Evolutionary conservation across 2,888 invertebrate genomes (phyloP).

Genomic region (Lochmaea capreae): DNA sequence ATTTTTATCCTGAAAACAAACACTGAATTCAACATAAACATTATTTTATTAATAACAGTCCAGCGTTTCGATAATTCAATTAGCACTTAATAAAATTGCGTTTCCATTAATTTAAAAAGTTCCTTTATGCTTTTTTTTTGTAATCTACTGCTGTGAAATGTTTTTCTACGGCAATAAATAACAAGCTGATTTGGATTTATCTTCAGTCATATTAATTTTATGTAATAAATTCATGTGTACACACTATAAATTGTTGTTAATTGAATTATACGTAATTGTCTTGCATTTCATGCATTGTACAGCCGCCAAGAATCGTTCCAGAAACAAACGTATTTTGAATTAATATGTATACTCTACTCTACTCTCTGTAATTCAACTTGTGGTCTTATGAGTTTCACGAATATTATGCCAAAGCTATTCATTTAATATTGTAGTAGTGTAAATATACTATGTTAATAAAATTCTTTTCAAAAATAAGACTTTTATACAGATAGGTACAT

Average conservation of each 20-base stretch:
- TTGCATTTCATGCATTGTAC: slow-evolving; percentile 37
- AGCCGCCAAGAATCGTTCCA: slow-evolving; percentile 32
- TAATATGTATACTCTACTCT: slow-evolving; percentile 1
- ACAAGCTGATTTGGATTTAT: slow-evolving; percentile 44
- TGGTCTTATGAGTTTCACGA: neutral
- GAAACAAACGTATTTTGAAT: slow-evolving; percentile 33
- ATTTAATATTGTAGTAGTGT: no score
- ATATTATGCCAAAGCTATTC: neutral
- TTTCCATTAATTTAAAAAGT: neutral
- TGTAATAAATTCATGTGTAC: slow-evolving; percentile 47
- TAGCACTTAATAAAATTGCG: neutral
- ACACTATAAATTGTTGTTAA: slow-evolving; percentile 51
- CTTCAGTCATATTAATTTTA: slow-evolving; percentile 49
- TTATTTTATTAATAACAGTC: neutral
- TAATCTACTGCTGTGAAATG: neutral
- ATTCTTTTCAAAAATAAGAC: no score
- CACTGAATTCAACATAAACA: no score
- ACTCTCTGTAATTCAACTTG: neutral
- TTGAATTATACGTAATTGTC: slow-evolving; percentile 49
- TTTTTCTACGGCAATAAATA: slow-evolving; percentile 5
- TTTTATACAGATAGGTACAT: no score
- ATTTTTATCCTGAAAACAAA: neutral
- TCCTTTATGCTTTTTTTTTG: neutral
- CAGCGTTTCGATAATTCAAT: no score
- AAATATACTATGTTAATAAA: no score